A percentile compares a stretch with the other conserved stretches of the same genome.
These are phyloP conservation scores for Pycnomerus fuliginosus DNA, from an alignment of 2,888 invertebrate species.

Conservation along the genomic window DNA sequence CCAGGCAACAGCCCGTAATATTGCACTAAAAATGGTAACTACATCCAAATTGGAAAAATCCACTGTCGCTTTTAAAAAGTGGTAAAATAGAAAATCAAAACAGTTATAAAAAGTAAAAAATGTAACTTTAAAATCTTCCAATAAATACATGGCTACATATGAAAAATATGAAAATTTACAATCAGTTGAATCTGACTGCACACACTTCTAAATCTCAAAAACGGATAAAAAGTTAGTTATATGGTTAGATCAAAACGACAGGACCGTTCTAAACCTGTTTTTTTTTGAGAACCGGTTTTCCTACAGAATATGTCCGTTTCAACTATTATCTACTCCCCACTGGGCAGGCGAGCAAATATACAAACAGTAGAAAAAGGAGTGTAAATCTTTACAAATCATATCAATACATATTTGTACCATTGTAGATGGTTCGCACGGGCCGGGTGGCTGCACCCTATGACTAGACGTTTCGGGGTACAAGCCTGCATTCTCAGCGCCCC, in stretches of 20 bases:
- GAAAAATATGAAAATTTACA: conserved; percentile 49
- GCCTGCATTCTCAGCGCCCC: conserved; percentile 41
- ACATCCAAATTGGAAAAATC: conserved; percentile 37
- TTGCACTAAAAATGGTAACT: conserved; percentile 55
- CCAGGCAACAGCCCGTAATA: conserved; percentile 50
- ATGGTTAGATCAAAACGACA: conserved; percentile 49
- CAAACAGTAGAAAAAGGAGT: conserved; percentile 55
- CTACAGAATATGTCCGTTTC: conserved; percentile 49
- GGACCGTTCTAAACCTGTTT: no score
- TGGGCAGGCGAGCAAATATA: conserved; percentile 50
- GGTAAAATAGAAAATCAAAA: conserved; percentile 41
- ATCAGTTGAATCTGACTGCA: conserved; percentile 46
- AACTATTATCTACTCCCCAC: conserved; percentile 43
- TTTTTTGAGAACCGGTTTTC: no score
- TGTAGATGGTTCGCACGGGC: conserved; percentile 34
- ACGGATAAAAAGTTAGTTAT: conserved; percentile 50
- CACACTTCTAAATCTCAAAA: conserved; percentile 47
- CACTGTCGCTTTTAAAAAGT: conserved; percentile 38
- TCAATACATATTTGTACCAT: conserved; percentile 54
- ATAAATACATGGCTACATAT: conserved; percentile 51
- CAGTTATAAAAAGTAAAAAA: conserved; percentile 54
- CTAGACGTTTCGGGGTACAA: conserved; percentile 25
- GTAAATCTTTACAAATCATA: conserved; percentile 55
- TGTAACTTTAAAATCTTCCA: conserved; percentile 50
- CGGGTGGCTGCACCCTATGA: conserved; percentile 27